These are phyloP conservation scores for Aphrophora alni DNA, from an alignment of 2,888 invertebrate species.

Conservation along the genomic window DNA sequence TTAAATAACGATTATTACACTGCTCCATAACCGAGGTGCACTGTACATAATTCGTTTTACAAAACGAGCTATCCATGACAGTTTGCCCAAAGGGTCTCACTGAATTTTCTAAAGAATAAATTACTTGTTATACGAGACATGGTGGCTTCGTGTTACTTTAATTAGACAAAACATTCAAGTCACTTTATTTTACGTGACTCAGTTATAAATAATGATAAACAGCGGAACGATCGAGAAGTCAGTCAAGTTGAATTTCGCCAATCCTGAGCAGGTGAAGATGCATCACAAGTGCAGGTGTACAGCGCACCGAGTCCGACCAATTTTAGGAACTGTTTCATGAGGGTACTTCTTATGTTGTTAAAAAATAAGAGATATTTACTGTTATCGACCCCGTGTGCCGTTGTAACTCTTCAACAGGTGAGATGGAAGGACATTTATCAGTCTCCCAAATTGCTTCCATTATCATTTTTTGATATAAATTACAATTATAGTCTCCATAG, in stretches of 20 bases:
- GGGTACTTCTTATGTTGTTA: slow-evolving; percentile 6
- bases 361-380: slow-evolving; percentile 3
- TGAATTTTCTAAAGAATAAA: not conserved
- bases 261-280: not conserved
- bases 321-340: not conserved
- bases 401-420: not conserved
- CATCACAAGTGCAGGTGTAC: not conserved
- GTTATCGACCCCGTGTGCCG: not conserved
- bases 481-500: not conserved
- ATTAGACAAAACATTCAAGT: not conserved
- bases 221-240: not conserved
- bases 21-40: no score
- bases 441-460: not conserved
- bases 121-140: not conserved
- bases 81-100: no score
- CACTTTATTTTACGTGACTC: not conserved
- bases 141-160: not conserved
- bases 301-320: not conserved
- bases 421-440: not conserved
- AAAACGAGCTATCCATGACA: no score
- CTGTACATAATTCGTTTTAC: no score
- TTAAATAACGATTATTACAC: no score
- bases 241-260: not conserved
- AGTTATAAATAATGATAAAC: not conserved
- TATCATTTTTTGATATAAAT: not conserved